phyloP scores from a whole-genome alignment of 2,888 invertebrate species.

The Dynastes grantii region DNA sequence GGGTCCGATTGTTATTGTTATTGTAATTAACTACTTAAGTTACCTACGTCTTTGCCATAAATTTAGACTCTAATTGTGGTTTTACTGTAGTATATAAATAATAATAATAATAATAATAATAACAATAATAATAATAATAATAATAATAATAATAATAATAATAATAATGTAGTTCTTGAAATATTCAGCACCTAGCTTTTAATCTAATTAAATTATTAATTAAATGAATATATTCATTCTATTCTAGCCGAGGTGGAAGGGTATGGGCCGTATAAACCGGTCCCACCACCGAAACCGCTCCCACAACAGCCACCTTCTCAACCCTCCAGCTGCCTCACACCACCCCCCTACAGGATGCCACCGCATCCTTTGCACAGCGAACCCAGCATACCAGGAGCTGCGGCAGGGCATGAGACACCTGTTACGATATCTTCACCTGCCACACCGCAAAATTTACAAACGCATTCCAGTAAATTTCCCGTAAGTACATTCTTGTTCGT shows the following conservation, averaged over 20 bases:
- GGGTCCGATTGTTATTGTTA: too few species aligned
- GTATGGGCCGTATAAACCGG: slow-evolving; percentile 75
- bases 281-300: slow-evolving; percentile 77
- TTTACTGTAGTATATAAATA: too few species aligned
- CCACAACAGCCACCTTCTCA: slow-evolving; percentile 65
- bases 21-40: too few species aligned
- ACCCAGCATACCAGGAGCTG: slow-evolving; percentile 72
- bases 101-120: too few species aligned
- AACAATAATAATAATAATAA: too few species aligned
- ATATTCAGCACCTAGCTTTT: too few species aligned
- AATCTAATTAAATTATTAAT: not conserved
- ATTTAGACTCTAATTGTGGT: too few species aligned
- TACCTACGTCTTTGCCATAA: too few species aligned
- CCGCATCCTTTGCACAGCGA: slow-evolving; percentile 77
- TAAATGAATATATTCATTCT: slow-evolving; percentile 51
- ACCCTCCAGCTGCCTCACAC: slow-evolving; percentile 66
- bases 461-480: slow-evolving; percentile 86
- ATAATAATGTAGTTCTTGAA: too few species aligned
- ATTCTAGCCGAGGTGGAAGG: slow-evolving; percentile 73
- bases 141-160: too few species aligned
- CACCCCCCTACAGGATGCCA: slow-evolving; percentile 80
- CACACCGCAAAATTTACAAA: slow-evolving; percentile 75
- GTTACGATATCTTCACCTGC: slow-evolving; percentile 69
- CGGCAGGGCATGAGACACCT: slow-evolving; percentile 72
- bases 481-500: slow-evolving; percentile 71